These are phyloP conservation scores for Nemapogon koenigi DNA, from an alignment of 2,888 invertebrate genomes.

Conservation along the genomic window DNA sequence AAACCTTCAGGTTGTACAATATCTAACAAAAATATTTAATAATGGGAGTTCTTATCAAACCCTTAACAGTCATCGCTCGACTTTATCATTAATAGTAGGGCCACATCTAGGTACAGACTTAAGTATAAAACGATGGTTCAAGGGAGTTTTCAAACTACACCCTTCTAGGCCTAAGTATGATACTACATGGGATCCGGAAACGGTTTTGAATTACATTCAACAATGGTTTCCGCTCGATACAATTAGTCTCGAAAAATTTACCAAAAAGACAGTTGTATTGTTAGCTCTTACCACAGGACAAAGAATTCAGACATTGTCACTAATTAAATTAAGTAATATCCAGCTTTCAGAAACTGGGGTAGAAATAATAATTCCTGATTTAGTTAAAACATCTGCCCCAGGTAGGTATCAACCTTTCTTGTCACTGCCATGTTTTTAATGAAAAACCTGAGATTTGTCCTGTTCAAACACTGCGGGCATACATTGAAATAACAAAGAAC, in stretches of 20 bases:
- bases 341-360: not conserved
- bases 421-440: too few species aligned
- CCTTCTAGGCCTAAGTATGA: too few species aligned
- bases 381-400: conserved; percentile 1
- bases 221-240: not conserved
- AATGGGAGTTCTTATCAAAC: conserved; percentile 5
- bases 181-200: conserved; percentile 1
- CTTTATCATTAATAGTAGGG: conserved; percentile 9
- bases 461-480: too few species aligned
- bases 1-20: conserved; percentile 2
- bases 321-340: conserved; percentile 6
- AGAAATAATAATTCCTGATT: not conserved
- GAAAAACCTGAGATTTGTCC: too few species aligned
- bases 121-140: conserved; percentile 7
- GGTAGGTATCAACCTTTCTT: too few species aligned
- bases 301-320: conserved; percentile 8
- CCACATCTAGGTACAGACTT: conserved; percentile 1
- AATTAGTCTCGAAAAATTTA: conserved; percentile 3
- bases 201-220: not conserved
- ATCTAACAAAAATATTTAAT: conserved; percentile 3
- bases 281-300: conserved; percentile 11
- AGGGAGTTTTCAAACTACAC: conserved; percentile 6
- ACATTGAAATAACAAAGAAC: too few species aligned
- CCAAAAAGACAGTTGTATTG: conserved; percentile 9
- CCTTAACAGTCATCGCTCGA: conserved; percentile 7